Evolutionary conservation across 2,113 vertebrate genomes (phyloP), one percentile per base, ranked within the genome.

Genomic region (Stomatorhinus ivindoensis): DNA sequence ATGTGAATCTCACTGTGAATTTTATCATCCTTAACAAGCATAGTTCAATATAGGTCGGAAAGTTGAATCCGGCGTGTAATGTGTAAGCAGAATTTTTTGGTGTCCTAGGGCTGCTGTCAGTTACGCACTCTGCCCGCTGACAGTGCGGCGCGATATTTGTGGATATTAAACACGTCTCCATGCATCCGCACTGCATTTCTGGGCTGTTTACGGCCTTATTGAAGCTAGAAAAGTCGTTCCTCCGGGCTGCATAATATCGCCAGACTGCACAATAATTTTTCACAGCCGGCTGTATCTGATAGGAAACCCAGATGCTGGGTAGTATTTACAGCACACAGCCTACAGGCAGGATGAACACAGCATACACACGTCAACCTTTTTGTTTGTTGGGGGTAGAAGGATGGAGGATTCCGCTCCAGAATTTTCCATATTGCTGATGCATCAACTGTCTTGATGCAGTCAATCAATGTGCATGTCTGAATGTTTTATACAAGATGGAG

Each of bases 391-490:
- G 1, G 82, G 21, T 42, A 69, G 65, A 21, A 89, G 80, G 44
- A 47, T 7, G 47, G 82, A 47, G 44, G 44, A 13, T 47, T 84
- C 21, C 44, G 82, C 44, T 44, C 44, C 42, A 21, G 82, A 84
- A 84, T 47, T 84, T 84, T 84, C 44, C 19, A 46, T 84, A 46
- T 84, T 46, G 39, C 82, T 84, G 82, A 44, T 46, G 42, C 82
- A 46, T 92, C 55, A 91, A 92, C 93, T 93, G 92, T 93, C 85
- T 24, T 15, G 19, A 86, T 86, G 46, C 44, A 47, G 44, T 50
- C 83, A 86, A 53, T 87, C 50, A 39, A 53, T 53, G 50, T 47
- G 50, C n/a, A 55, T 15, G 48, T 55, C 24, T 55, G 27, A 13
- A 86, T 53, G 50, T 17, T 87, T 35, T 50, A 53, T 19, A 39